Percentiles rank a stretch among this genome's conserved stretches.
Conservation (phyloP, 2,888 invertebrate genomes). For the Dioctria linearis region DNA sequence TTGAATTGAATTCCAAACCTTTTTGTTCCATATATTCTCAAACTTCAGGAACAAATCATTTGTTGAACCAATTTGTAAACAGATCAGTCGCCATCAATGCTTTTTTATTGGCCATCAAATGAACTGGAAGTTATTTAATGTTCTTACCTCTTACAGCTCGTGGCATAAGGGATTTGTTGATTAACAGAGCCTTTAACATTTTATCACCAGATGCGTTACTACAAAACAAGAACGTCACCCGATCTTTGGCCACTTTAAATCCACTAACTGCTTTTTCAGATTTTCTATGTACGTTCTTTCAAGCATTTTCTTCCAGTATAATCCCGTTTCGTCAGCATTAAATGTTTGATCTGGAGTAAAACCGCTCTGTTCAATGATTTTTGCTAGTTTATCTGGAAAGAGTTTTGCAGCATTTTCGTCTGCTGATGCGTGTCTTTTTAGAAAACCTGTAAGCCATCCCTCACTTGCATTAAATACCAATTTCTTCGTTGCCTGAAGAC, state of each 20-base stretch:
- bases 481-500: too few species aligned
- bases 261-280: constrained; percentile 17
- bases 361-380: not conserved
- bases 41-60: too few species aligned
- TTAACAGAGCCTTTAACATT: constrained; percentile 61
- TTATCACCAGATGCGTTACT: constrained; percentile 62
- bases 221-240: constrained; percentile 61
- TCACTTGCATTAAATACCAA: too few species aligned
- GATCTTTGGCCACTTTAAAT: constrained; percentile 59
- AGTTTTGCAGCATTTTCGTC: not conserved
- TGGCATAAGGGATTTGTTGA: too few species aligned
- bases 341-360: constrained; percentile 2
- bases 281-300: constrained; percentile 14
- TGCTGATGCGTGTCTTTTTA: constrained; percentile 49
- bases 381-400: constrained; percentile 1
- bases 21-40: too few species aligned
- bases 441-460: too few species aligned
- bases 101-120: too few species aligned
- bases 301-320: constrained; percentile 8
- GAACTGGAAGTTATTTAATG: too few species aligned
- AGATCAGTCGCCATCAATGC: too few species aligned
- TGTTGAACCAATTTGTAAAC: too few species aligned
- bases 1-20: too few species aligned
- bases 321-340: not conserved
- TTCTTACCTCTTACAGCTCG: too few species aligned